Percentiles rank a stretch among this genome's conserved stretches.
Evolutionary conservation across 1,140 invertebrate species (phyloP).

Genomic region (Drosophila nebulosa): DNA sequence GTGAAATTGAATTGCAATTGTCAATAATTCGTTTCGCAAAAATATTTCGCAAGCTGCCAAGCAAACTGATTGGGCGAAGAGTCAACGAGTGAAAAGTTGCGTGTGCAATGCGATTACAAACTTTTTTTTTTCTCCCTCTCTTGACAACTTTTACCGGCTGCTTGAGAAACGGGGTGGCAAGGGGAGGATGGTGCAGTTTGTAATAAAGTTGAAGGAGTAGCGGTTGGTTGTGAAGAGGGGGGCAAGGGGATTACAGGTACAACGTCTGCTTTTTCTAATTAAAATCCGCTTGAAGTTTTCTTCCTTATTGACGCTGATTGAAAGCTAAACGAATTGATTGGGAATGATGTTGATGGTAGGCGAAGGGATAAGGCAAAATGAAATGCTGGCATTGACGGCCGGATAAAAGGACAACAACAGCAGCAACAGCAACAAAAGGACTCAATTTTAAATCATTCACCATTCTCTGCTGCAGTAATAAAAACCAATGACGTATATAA

Average conservation of each 20-base stretch:
- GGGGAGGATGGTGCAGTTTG: neutral
- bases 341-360: neutral
- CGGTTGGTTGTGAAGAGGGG: too few relatives aligned
- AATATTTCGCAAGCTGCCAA: conserved; percentile 41
- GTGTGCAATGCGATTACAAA: conserved; percentile 55
- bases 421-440: conserved; percentile 3
- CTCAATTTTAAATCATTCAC: conserved; percentile 67
- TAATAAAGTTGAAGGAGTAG: neutral
- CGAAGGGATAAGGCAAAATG: neutral
- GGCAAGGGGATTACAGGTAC: neutral
- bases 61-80: conserved; percentile 50
- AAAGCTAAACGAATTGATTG: conserved; percentile 1
- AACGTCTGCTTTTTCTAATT: conserved; percentile 33
- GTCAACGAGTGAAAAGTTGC: conserved; percentile 53
- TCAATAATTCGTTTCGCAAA: conserved; percentile 76
- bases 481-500: conserved; percentile 73
- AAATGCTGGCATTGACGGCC: neutral
- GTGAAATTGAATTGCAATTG: conserved; percentile 78
- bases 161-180: neutral
- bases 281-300: conserved; percentile 36
- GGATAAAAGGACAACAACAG: neutral
- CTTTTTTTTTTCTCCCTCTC: conserved; percentile 10
- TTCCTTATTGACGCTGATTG: neutral
- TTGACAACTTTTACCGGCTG: conserved; percentile 26
- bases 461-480: conserved; percentile 76